Evolutionary conservation across 2,888 invertebrate species (phyloP), one percentile per base, ranked within the genome.

Genomic region (Corythucha ciliata): DNA sequence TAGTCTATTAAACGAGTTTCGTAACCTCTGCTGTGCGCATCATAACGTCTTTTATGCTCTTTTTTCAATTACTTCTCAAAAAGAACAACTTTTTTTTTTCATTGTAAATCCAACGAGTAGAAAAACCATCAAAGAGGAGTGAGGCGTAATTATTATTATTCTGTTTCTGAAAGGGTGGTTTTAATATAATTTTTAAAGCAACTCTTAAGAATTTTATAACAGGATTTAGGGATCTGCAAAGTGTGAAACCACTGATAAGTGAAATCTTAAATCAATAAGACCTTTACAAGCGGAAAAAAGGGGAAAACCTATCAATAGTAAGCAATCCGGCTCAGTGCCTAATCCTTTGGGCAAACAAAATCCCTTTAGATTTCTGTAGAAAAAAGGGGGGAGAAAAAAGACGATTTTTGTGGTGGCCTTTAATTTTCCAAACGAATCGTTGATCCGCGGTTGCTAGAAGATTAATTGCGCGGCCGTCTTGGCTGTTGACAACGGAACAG

Each of bases 391-490:
- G 10, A 8, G 12, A 4, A 39, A 39, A 39, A n/a, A 21, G 10
- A n/a, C 36, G 36, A 14, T 24, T n/a, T n/a, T n/a, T n/a, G n/a
- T n/a, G n/a, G n/a, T n/a, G n/a, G 16, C 39, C 39, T 24, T 24
- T 39, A 22, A 39, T 39, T 39, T 39, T 22, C 39, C 20, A n/a
- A n/a, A n/a, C n/a, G n/a, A n/a, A n/a, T 14, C 18, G 44, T 25
- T 36, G 51, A 45, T 44, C 39, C 51, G 51, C 51, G 51, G 44
- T 39, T 27, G 32, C 44, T 25, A 18, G 45, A 51, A 51, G 51
- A 51, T 51, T 51, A 51, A 51, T 51, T 25, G 51, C 45, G 37
- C 45, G 51, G 45, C 37, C 37, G 51, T 36, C 45, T 36, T 39
- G 51, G 46, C 51, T 37, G 45, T 27, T 14, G 27, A 45, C 45